These are phyloP conservation scores for Drosophila kanekoi DNA, from an alignment of 2,888 invertebrate genomes.

Conservation along the genomic window DNA sequence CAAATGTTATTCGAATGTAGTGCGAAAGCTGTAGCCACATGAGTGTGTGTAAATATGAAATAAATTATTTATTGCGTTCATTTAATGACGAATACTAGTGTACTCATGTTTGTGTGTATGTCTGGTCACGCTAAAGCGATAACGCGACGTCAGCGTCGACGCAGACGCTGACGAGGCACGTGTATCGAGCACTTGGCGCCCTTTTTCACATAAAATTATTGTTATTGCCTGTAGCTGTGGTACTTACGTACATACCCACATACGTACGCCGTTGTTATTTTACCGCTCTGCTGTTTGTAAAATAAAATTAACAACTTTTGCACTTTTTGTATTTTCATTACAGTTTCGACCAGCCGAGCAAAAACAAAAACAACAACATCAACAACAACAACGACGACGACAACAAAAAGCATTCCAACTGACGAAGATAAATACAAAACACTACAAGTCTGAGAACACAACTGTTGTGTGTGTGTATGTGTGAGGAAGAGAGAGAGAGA, in stretches of 20 bases:
- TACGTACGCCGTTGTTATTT: conserved; percentile 22
- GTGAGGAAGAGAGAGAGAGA: background rate
- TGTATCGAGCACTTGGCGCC: conserved; percentile 76
- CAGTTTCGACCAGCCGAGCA: conserved; percentile 49
- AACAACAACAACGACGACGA: conserved; percentile 30
- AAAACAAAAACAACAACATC: conserved; percentile 14
- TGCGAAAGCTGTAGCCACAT: background rate
- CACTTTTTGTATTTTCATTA: conserved; percentile 45
- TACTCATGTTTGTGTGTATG: background rate
- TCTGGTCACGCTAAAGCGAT: conserved; percentile 31
- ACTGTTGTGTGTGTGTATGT: background rate
- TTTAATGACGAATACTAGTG: conserved; percentile 8
- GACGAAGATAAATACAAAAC: conserved; percentile 32
- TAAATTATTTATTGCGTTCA: background rate
- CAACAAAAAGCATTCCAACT: conserved; percentile 56
- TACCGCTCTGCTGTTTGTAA: conserved; percentile 9
- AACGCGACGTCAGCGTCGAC: conserved; percentile 33
- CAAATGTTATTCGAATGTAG: background rate
- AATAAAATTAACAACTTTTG: conserved; percentile 42
- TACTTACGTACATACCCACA: conserved; percentile 4
- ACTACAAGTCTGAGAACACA: conserved; percentile 15
- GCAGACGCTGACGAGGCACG: conserved; percentile 57
- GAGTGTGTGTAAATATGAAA: background rate
- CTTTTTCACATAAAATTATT: conserved; percentile 74
- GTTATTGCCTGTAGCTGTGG: conserved; percentile 26